Percentiles rank a stretch among this genome's conserved stretches.
phyloP scores from a whole-genome alignment of 2,888 invertebrate species.

The Melanchra persicariae region DNA sequence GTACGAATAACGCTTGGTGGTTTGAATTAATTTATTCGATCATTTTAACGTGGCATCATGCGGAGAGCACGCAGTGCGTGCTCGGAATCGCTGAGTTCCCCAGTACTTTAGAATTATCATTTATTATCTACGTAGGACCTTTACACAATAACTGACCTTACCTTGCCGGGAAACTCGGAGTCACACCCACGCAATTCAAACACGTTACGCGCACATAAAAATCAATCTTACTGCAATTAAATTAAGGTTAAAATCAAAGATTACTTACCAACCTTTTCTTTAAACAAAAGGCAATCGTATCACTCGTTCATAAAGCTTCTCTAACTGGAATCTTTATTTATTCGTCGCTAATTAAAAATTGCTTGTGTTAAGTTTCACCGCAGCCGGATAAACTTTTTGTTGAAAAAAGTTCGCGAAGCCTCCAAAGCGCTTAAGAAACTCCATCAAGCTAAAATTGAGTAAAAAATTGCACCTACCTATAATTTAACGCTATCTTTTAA shows the following conservation, averaged over 20 bases:
- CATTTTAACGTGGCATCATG: no score
- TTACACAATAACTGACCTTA: background rate
- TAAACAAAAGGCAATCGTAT: constrained; percentile 22
- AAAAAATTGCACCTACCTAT: constrained; percentile 22
- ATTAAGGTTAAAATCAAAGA: constrained; percentile 16
- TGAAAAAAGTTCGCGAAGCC: constrained; percentile 42
- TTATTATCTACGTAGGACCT: no score
- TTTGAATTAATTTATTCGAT: no score
- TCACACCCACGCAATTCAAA: background rate
- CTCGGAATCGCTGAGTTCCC: no score
- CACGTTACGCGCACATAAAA: constrained; percentile 2
- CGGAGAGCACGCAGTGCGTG: no score
- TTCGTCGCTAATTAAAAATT: constrained; percentile 46
- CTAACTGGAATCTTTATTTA: constrained; percentile 17
- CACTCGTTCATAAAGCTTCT: constrained; percentile 20
- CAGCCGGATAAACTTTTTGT: constrained; percentile 46
- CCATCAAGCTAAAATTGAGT: constrained; percentile 46
- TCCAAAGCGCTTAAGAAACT: constrained; percentile 45
- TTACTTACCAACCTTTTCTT: background rate
- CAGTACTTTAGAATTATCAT: no score
- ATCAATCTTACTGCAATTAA: background rate
- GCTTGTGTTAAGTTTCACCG: constrained; percentile 46
- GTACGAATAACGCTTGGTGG: no score
- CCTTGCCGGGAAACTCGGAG: background rate
- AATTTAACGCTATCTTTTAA: constrained; percentile 11